Conservation (phyloP, 1,140 invertebrate genomes). For the Coptotermes formosanus region DNA sequence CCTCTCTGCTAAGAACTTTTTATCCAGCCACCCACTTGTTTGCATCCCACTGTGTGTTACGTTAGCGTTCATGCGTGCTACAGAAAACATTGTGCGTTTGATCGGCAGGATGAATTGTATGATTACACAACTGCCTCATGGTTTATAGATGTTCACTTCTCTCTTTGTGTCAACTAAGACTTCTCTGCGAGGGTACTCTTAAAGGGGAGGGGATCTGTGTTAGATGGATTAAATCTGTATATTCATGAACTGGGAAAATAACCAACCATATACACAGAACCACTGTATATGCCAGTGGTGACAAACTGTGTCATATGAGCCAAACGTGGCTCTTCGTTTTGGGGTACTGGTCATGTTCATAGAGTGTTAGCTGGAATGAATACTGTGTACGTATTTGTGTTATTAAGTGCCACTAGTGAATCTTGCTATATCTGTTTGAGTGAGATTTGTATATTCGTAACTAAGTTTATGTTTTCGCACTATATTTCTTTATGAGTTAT, state of each 20-base stretch:
- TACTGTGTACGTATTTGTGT: too few species aligned
- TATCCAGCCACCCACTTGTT: background rate
- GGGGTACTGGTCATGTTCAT: too few species aligned
- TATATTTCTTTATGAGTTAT: too few species aligned
- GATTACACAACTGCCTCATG: constrained; percentile 17
- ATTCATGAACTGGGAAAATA: constrained; percentile 19
- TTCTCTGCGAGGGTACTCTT: background rate
- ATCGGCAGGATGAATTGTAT: background rate
- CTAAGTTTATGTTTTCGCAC: too few species aligned
- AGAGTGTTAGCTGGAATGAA: too few species aligned
- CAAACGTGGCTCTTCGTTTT: background rate
- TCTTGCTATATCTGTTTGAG: too few species aligned
- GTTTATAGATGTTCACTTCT: constrained; percentile 19
- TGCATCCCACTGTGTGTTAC: background rate
- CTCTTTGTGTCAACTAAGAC: constrained; percentile 10
- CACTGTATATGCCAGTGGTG: background rate
- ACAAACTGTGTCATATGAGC: background rate
- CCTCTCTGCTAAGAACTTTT: background rate
- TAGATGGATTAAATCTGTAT: constrained; percentile 17
- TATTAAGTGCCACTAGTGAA: too few species aligned
- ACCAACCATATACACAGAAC: background rate
- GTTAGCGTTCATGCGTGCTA: background rate
- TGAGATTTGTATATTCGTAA: too few species aligned
- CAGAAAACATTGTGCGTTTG: constrained; percentile 16
- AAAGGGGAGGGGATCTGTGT: background rate